phyloP scores from a whole-genome alignment of 2,113 vertebrate species.

The Neotoma lepida region DNA sequence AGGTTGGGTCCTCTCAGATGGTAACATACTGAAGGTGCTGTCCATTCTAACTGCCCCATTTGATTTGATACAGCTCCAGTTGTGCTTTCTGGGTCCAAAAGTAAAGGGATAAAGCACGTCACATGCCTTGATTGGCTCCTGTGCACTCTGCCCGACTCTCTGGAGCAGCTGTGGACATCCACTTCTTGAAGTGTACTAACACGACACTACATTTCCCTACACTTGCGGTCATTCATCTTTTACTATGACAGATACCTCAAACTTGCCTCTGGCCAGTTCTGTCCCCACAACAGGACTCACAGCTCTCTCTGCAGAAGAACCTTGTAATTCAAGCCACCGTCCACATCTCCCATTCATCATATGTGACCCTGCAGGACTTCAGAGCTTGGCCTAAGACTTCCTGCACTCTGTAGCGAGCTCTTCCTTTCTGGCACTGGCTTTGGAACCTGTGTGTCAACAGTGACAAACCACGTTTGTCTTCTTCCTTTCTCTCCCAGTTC shows the following conservation, averaged over 20 bases:
- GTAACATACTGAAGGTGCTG: not conserved
- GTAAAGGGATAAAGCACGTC: not conserved
- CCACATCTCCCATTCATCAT: too few relatives aligned
- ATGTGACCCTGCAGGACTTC: too few relatives aligned
- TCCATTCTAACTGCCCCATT: not conserved
- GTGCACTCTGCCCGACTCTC: not conserved
- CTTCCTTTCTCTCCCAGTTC: too few relatives aligned
- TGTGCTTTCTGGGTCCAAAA: not conserved
- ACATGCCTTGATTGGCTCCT: not conserved
- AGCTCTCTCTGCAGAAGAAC: not conserved
- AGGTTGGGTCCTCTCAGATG: accelerated
- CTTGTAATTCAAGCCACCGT: too few relatives aligned
- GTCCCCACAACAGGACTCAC: not conserved
- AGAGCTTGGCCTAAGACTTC: not conserved
- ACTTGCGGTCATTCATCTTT: not conserved
- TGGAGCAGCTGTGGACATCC: not conserved
- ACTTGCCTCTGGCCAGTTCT: not conserved
- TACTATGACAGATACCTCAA: not conserved
- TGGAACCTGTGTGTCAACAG: too few relatives aligned
- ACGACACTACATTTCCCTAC: not conserved
- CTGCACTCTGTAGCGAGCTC: too few relatives aligned
- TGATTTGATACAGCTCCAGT: not conserved
- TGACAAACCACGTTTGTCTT: too few relatives aligned
- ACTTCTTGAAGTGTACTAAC: not conserved
- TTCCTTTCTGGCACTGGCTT: too few relatives aligned